Percentiles rank a stretch among this genome's conserved stretches.
Evolutionary conservation across 2,888 invertebrate genomes (phyloP).

Genomic region (Eumerus sabulonum): DNA sequence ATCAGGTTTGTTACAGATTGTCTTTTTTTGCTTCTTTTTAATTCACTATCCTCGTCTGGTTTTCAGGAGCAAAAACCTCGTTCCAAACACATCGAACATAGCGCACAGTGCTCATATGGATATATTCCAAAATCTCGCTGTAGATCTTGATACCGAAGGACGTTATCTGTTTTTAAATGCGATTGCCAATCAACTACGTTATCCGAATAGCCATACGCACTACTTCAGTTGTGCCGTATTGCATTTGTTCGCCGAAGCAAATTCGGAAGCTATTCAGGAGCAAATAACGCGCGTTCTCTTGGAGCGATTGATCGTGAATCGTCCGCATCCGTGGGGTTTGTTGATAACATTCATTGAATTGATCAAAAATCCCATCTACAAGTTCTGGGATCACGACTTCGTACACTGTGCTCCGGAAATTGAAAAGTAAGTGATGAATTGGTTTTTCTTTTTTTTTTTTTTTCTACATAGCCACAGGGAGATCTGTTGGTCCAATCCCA

Average conservation of each 20-base stretch:
- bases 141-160: conserved; percentile 98
- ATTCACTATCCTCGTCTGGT: too few relatives aligned
- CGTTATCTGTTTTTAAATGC: conserved; percentile 97
- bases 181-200: conserved; percentile 98
- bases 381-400: conserved; percentile 99
- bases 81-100: conserved; percentile 98
- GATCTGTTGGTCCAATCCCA: too few relatives aligned
- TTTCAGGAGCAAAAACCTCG: conserved; percentile 89
- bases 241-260: conserved; percentile 98
- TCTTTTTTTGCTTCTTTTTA: not conserved
- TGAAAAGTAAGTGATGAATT: conserved; percentile 90
- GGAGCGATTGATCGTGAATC: conserved; percentile 97
- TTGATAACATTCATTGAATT: conserved; percentile 99
- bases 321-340: conserved; percentile 99
- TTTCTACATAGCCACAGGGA: too few relatives aligned
- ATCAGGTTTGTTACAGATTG: conserved; percentile 81
- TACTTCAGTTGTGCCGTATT: conserved; percentile 99
- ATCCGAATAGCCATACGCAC: conserved; percentile 99
- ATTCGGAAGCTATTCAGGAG: conserved; percentile 98
- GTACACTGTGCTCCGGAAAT: conserved; percentile 99
- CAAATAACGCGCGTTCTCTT: conserved; percentile 97
- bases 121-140: conserved; percentile 99
- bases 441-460: conserved; percentile 1
- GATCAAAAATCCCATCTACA: conserved; percentile 98
- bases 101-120: conserved; percentile 99